Base-by-base conservation (phyloP, 2,888 invertebrate genomes). In the Apoderus coryli region DNA sequence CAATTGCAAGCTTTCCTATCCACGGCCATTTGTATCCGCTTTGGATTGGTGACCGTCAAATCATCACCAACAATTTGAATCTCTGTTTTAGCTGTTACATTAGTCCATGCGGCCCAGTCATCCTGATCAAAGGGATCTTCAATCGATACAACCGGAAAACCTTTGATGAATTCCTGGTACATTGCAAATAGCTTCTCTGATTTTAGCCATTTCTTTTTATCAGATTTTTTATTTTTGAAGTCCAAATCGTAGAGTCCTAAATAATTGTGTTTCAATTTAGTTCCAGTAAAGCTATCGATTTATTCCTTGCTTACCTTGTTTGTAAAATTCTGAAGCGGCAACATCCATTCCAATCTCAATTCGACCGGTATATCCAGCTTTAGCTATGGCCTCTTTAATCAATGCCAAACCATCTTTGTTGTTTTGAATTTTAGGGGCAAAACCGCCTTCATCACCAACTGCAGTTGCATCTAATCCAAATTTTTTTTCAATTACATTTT, bases 71-170 rank as follows among this genome's bases (percentile, higher is more conserved):
- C 86, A 54, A 85, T 85, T 64, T 88, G 92, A 45, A 88, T 86
- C 16, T 65, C 65, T 16, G 82, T 81, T 41, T 69, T 36, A 29
- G 71, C 66, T 31, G 85, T 86, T 42, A 90, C 69, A 44, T 64
- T 68, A 31, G 75, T 64, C 92, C 95, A 98, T 7, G 93, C 92
- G 4, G 75, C 76, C 96, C 96, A 98, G 58, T 95, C 89, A 56
- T 98, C 96, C 63, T 98, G 96, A 59, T 98, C 98, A 61, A 95
- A 98, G 46, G 95, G 95, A 75, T 98, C 98, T 57, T 98, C 98
- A 59, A 98, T 96, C 35, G 93, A 92, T 2, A 85, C 81, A 55
- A 98, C 82, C 9, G 84, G 84, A 56, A 88, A 96, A 40, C 88
- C 82, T 52, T 81, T 80, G 49, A 90, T 76, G 63, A 89, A 95